These are phyloP conservation scores for Tetrax tetrax DNA, from an alignment of 2,113 vertebrate genomes.

Conservation along the genomic window DNA sequence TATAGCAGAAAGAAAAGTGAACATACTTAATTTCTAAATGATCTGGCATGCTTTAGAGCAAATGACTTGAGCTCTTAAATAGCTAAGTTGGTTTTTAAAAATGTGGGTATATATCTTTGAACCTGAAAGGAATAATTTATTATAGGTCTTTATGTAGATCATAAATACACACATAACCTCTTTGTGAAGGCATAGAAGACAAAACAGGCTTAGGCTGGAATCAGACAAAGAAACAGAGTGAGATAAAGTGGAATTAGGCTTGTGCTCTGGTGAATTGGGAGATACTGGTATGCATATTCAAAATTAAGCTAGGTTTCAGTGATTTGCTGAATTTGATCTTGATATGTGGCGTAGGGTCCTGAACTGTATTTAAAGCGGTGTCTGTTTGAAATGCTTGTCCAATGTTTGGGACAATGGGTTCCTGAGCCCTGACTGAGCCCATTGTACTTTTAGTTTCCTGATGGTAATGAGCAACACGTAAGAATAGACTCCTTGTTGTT, in stretches of 20 bases:
- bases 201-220: background rate
- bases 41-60: background rate
- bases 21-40: background rate
- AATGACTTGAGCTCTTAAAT: background rate
- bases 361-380: background rate
- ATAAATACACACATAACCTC: background rate
- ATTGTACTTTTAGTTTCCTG: background rate
- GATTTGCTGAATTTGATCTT: background rate
- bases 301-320: background rate
- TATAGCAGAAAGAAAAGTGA: background rate
- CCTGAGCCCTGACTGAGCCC: background rate
- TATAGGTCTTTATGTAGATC: background rate
- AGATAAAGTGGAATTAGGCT: background rate
- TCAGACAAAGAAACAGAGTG: background rate
- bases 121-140: background rate
- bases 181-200: background rate
- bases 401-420: background rate
- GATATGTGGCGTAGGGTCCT: background rate
- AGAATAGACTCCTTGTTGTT: background rate
- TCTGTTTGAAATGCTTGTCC: background rate
- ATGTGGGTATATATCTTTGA: background rate
- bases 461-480: background rate
- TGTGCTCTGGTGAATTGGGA: background rate
- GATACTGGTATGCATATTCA: background rate
- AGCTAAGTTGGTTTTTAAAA: background rate